Evolutionary conservation across 2,113 vertebrate genomes (phyloP), one percentile per base, ranked within the genome.

Genomic region (Cyphomyrus plagiostoma): DNA sequence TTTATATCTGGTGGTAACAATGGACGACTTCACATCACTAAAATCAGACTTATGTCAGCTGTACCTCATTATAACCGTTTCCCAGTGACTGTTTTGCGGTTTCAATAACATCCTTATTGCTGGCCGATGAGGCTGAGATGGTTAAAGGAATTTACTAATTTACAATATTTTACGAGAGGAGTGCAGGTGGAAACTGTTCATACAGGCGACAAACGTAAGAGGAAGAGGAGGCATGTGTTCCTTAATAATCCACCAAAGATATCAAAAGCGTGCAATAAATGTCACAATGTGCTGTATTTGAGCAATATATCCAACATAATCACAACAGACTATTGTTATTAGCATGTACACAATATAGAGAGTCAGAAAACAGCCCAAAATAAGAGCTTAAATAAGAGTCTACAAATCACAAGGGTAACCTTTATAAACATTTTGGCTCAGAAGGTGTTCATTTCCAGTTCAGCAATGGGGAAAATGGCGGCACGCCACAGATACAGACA

Each of bases 11-110:
- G 77, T 89, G 88, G 50, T 92, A 83, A 90, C 89, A 58, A 90
- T 89, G 87, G 92, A 82, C 93, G 95, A 95, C 91, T 88, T 90
- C 91, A 92, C 93, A 91, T 96, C 92, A 91, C 92, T 96, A 95
- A 95, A 90, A 91, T 77, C 80, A 90, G 89, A 74, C 89, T 85
- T 91, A 93, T 92, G 91, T 90, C 66, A 91, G 89, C 91, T 91
- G 90, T 35, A 77, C 74, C 92, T 93, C 90, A 92, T 95, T 94
- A 93, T 93, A 94, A 92, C 91, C 91, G 82, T 88, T 91, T 48
- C 84, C 93, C 92, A 93, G 91, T 92, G 91, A 89, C 88, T 88
- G 90, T 89, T 21, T 86, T 91, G n/a, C 66, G 87, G 80, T 92
- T 80, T 84, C 8, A 1, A 90, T 87, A 30, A 17, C n/a, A 53